phyloP scores from a whole-genome alignment of 2,797 vertebrate species.

The Choloepus didactylus region DNA sequence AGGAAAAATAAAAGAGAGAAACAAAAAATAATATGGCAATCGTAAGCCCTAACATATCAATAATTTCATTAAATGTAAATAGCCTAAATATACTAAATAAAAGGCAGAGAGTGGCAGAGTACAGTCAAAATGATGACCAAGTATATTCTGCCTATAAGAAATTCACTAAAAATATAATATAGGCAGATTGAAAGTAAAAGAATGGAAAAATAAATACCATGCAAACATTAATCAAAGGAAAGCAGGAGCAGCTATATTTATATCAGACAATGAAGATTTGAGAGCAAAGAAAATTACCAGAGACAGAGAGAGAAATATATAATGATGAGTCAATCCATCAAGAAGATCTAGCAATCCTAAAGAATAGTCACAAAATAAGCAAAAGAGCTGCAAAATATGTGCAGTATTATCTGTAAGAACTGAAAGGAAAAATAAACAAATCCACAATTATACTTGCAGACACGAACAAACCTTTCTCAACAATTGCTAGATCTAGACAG shows the following conservation, averaged over 20 bases:
- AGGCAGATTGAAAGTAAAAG: no score
- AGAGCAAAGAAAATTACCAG: background rate
- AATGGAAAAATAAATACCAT: no score
- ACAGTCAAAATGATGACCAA: background rate
- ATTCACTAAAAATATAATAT: no score
- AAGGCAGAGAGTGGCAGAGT: background rate
- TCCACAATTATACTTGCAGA: background rate
- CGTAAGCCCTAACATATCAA: background rate
- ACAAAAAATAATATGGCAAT: background rate
- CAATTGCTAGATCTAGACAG: background rate
- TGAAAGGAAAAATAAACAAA: background rate
- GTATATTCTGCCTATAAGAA: background rate
- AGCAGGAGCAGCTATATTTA: background rate
- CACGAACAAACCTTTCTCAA: background rate
- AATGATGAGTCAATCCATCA: background rate
- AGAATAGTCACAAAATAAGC: background rate
- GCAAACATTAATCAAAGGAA: no score
- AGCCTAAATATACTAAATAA: background rate
- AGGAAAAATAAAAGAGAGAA: background rate
- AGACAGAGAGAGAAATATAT: background rate
- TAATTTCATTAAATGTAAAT: background rate
- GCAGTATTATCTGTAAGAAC: background rate
- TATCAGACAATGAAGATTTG: background rate
- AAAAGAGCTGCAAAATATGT: background rate
- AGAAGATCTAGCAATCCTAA: background rate